Conservation (phyloP, 37 sponge, comb jelly and placozoan genomes). For the Mnemiopsis leidyi region DNA sequence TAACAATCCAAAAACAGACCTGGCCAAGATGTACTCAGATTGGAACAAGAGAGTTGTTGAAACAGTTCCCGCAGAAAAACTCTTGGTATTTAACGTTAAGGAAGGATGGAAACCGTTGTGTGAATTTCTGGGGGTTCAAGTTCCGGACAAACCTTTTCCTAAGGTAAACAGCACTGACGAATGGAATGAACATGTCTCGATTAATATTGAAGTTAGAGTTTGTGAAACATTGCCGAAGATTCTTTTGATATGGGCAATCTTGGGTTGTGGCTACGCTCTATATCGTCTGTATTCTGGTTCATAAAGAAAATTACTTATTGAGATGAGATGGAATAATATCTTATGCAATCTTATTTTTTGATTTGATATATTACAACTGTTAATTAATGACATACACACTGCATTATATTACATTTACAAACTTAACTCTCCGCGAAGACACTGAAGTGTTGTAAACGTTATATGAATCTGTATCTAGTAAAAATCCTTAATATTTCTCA, state of each 20-base stretch:
- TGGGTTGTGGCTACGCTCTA: not conserved
- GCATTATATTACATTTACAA: too few species aligned
- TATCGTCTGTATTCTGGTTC: not conserved
- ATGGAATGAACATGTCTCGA: not conserved
- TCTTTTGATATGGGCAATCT: not conserved
- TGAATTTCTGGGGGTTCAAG: conserved; percentile 25
- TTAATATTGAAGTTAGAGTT: not conserved
- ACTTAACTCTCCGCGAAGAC: too few species aligned
- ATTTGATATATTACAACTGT: too few species aligned
- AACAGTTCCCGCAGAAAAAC: conserved; percentile 39
- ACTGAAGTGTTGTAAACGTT: too few species aligned
- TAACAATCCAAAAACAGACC: conserved; percentile 14
- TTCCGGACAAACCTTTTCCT: conserved; percentile 36
- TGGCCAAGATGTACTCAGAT: conserved; percentile 17
- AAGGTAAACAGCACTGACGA: not conserved
- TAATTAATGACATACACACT: too few species aligned
- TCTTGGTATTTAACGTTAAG: conserved; percentile 43
- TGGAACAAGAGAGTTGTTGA: not conserved
- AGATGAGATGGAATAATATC: too few species aligned
- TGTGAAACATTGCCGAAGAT: not conserved
- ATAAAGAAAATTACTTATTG: too few species aligned
- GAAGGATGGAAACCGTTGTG: conserved; percentile 54
- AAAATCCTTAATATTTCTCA: too few species aligned
- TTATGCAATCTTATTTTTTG: too few species aligned
- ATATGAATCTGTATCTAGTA: too few species aligned